phyloP scores from a whole-genome alignment of 35 echinoderm and acorn worm species.

The Chiridota heheva region DNA sequence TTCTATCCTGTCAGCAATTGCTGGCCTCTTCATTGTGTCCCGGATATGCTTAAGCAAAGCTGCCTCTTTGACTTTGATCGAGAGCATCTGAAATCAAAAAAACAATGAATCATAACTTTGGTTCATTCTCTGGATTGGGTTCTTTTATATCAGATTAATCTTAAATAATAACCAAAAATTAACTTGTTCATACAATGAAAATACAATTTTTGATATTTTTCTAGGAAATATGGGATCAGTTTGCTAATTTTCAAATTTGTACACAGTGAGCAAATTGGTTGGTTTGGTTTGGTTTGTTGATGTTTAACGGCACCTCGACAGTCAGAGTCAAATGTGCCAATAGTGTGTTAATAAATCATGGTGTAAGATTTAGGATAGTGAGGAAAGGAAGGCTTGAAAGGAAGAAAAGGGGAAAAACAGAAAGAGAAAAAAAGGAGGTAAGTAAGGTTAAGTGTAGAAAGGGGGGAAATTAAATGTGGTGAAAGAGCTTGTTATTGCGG shows the following conservation, averaged over 20 bases:
- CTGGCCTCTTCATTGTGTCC: conserved; percentile 66
- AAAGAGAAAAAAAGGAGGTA: too few relatives aligned
- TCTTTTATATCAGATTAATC: background rate
- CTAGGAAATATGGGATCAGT: background rate
- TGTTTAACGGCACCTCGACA: too few relatives aligned
- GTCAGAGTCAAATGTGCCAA: too few relatives aligned
- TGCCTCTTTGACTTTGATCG: conserved; percentile 77
- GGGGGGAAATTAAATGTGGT: too few relatives aligned
- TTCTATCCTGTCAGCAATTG: conserved; percentile 72
- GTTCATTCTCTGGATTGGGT: background rate
- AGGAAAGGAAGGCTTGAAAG: too few relatives aligned
- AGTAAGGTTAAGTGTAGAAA: too few relatives aligned
- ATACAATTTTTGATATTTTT: background rate
- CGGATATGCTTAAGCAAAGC: conserved; percentile 68
- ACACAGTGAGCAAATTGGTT: background rate
- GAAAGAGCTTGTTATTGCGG: too few relatives aligned
- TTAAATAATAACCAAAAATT: background rate
- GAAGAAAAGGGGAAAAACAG: too few relatives aligned
- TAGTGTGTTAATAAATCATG: too few relatives aligned
- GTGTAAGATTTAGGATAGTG: too few relatives aligned
- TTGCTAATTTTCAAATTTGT: background rate
- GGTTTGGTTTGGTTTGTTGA: too few relatives aligned
- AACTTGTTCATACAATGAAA: background rate
- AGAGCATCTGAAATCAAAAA: conserved; percentile 53
- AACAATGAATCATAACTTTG: background rate